A percentile compares a stretch with the other conserved stretches of the same genome.
These are phyloP conservation scores for Oophaga sylvatica DNA, from an alignment of 2,797 vertebrate genomes.

Conservation along the genomic window DNA sequence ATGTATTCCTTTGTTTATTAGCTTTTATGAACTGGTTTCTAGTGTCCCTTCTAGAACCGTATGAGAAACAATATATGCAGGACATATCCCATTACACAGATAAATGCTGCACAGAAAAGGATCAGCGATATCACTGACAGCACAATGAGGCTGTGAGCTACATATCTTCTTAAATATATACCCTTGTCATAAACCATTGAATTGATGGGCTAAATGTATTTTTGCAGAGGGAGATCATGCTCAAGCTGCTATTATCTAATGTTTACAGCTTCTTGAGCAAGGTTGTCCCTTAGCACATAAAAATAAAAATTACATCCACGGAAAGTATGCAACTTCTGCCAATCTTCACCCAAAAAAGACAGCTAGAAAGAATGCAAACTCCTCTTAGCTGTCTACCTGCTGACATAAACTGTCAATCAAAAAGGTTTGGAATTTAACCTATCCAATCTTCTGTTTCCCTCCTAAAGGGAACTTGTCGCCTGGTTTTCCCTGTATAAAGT, in stretches of 20 bases:
- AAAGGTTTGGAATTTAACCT: no score
- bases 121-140: background rate
- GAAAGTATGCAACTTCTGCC: background rate
- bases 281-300: background rate
- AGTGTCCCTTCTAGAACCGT: background rate
- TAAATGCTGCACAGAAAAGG: background rate
- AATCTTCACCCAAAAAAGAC: no score
- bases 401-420: no score
- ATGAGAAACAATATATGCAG: background rate
- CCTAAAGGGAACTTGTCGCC: no score
- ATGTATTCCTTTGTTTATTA: background rate
- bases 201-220: slow-evolving; percentile 3
- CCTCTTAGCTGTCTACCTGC: no score
- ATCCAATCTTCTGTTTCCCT: no score
- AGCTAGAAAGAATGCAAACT: no score
- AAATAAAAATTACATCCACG: background rate
- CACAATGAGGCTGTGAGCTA: background rate
- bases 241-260: background rate
- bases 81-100: background rate
- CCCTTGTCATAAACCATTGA: background rate
- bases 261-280: background rate
- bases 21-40: background rate
- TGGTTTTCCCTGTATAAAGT: no score
- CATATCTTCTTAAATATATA: background rate
- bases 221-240: background rate